phyloP scores from a whole-genome alignment of 2,888 invertebrate species.

The Tupiocoris notatus region DNA sequence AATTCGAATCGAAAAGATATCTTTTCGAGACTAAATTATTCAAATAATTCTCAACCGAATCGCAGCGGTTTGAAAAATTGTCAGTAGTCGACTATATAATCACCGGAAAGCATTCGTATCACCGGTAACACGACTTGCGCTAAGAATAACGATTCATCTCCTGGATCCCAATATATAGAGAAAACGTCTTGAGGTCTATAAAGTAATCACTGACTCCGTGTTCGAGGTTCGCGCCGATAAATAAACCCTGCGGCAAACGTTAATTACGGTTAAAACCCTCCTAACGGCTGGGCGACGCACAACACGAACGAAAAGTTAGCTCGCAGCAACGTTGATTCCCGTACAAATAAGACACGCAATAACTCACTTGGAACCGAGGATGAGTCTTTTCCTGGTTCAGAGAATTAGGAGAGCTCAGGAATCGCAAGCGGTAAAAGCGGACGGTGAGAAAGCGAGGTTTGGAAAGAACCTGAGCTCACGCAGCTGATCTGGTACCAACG shows the following conservation, averaged over 20 bases:
- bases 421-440: background rate
- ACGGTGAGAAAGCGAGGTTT: background rate
- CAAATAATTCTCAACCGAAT: too few species aligned
- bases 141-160: background rate
- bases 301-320: slow-evolving; percentile 26
- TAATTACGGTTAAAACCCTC: slow-evolving; percentile 24
- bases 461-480: too few species aligned
- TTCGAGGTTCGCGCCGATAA: slow-evolving; percentile 11
- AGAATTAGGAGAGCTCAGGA: background rate
- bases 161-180: background rate
- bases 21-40: too few species aligned
- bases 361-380: slow-evolving; percentile 30
- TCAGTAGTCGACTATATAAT: too few species aligned
- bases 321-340: slow-evolving; percentile 18
- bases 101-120: too few species aligned
- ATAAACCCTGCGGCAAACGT: slow-evolving; percentile 11
- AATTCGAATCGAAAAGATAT: too few species aligned
- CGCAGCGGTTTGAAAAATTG: too few species aligned
- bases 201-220: slow-evolving; percentile 8
- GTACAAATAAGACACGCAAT: slow-evolving; percentile 41
- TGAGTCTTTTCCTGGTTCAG: background rate
- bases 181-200: background rate
- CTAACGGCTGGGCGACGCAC: slow-evolving; percentile 2
- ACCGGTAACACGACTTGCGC: too few species aligned
- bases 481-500: too few species aligned